phyloP scores from a whole-genome alignment of 2,888 invertebrate species.

The Tetragonisca angustula region DNA sequence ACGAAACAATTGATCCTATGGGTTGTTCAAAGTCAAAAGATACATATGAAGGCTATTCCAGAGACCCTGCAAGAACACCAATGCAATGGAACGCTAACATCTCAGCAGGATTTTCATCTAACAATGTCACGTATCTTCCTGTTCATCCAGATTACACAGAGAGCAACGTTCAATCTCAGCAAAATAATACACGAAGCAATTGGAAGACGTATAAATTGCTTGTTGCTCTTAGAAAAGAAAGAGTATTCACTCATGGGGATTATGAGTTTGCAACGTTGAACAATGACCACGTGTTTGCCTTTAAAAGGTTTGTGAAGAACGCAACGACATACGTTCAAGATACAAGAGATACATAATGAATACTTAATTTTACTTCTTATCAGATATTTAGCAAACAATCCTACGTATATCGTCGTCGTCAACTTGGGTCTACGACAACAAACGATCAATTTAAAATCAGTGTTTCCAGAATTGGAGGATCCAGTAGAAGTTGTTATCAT shows the following conservation, averaged over 20 bases:
- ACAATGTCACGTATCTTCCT: slow-evolving; percentile 69
- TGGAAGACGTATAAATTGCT: slow-evolving; percentile 72
- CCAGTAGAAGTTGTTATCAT: slow-evolving; percentile 65
- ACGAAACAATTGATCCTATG: slow-evolving; percentile 74
- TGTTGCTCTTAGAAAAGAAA: slow-evolving; percentile 68
- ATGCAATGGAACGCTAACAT: slow-evolving; percentile 81
- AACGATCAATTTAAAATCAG: slow-evolving; percentile 67
- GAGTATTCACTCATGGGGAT: slow-evolving; percentile 73
- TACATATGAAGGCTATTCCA: slow-evolving; percentile 63
- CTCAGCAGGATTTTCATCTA: slow-evolving; percentile 77
- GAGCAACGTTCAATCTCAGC: slow-evolving; percentile 72
- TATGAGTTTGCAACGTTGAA: slow-evolving; percentile 71
- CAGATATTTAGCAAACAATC: slow-evolving; percentile 69
- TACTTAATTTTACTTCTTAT: neutral
- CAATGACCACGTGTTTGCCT: slow-evolving; percentile 68
- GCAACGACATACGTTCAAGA: neutral
- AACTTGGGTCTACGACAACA: slow-evolving; percentile 69
- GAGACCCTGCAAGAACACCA: slow-evolving; percentile 78
- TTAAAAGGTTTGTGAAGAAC: slow-evolving; percentile 72
- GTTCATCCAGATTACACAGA: slow-evolving; percentile 67
- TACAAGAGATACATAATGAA: neutral
- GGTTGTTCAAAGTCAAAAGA: slow-evolving; percentile 55
- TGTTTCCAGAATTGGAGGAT: slow-evolving; percentile 70
- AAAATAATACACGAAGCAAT: slow-evolving; percentile 59
- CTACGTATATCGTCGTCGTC: slow-evolving; percentile 70